Evolutionary conservation across 1,140 invertebrate genomes (phyloP).

Genomic region (Eufriesea mexicana): DNA sequence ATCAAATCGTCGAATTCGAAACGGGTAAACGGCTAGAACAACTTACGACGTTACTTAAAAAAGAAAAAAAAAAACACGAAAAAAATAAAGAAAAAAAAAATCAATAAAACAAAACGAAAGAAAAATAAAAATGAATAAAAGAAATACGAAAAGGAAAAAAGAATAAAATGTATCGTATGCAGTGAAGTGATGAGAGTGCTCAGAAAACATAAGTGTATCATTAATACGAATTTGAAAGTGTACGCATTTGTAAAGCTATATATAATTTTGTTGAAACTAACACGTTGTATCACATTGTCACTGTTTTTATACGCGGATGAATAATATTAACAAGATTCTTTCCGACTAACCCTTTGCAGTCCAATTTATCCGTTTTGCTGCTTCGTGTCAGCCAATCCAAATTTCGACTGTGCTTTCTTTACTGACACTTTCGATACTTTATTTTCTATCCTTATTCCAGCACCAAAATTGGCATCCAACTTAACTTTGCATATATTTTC

Average conservation of each 20-base stretch:
- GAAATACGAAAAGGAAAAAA: background rate
- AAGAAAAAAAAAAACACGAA: background rate
- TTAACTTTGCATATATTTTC: background rate
- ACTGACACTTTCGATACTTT: background rate
- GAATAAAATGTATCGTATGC: slow-evolving; percentile 5
- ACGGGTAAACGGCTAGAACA: background rate
- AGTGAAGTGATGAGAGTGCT: slow-evolving; percentile 9
- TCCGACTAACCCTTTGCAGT: slow-evolving; percentile 30
- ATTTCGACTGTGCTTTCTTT: background rate
- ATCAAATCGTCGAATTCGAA: slow-evolving; percentile 4
- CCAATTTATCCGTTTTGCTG: background rate
- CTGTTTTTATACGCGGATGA: slow-evolving; percentile 10
- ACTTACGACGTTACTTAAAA: slow-evolving; percentile 46
- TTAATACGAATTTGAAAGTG: slow-evolving; percentile 16
- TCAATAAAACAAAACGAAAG: background rate
- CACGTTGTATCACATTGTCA: slow-evolving; percentile 9
- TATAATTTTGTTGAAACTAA: slow-evolving; percentile 22
- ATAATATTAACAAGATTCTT: slow-evolving; percentile 18
- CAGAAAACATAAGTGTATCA: slow-evolving; percentile 28
- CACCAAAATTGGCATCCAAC: background rate
- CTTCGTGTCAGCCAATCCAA: background rate
- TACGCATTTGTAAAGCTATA: slow-evolving; percentile 26
- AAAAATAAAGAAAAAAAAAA: background rate
- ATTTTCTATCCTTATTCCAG: background rate
- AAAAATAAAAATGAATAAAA: background rate